Percentiles rank a stretch among this genome's conserved stretches.
phyloP scores from a whole-genome alignment of 2,113 vertebrate species.

The Taurulus bubalis region DNA sequence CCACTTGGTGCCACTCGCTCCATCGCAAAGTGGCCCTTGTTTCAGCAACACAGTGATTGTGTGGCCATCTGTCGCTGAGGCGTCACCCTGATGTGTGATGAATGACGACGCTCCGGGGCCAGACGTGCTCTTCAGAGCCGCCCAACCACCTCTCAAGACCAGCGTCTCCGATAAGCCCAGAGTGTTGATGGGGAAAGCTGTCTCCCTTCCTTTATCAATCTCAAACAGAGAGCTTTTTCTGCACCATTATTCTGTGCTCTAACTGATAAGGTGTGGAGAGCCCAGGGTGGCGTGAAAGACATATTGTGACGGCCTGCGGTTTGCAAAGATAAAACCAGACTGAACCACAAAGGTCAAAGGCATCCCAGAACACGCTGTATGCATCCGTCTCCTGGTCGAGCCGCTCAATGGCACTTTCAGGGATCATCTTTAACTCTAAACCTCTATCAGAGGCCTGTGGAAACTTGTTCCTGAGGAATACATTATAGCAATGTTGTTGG shows the following conservation, averaged over 20 bases:
- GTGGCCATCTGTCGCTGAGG: constrained; percentile 38
- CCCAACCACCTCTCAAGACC: constrained; percentile 58
- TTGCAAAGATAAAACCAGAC: constrained; percentile 51
- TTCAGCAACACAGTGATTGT: constrained; percentile 6
- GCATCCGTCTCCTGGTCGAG: constrained; percentile 7
- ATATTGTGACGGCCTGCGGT: constrained; percentile 44
- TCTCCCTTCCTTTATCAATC: constrained; percentile 76
- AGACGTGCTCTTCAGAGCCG: constrained; percentile 56
- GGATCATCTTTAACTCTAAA: constrained; percentile 35
- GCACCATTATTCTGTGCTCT: constrained; percentile 66
- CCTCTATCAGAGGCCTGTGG: not conserved
- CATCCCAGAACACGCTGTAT: constrained; percentile 10
- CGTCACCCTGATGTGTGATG: constrained; percentile 29
- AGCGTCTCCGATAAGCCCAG: constrained; percentile 67
- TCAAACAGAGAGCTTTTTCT: constrained; percentile 66
- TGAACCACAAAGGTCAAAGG: constrained; percentile 55
- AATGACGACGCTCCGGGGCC: constrained; percentile 35
- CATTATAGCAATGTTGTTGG: not conserved
- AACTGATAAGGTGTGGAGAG: constrained; percentile 71
- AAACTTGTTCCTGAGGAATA: not conserved
- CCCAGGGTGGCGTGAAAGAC: constrained; percentile 59
- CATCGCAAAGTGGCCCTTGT: constrained; percentile 26
- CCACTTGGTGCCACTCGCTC: not conserved
- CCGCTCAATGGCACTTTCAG: not conserved
- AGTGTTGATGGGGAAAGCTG: constrained; percentile 67